Evolutionary conservation across 35 echinoderm and acorn worm genomes (phyloP), one percentile per base, ranked within the genome.

Genomic region (Hemicentrotus pulcherrimus): DNA sequence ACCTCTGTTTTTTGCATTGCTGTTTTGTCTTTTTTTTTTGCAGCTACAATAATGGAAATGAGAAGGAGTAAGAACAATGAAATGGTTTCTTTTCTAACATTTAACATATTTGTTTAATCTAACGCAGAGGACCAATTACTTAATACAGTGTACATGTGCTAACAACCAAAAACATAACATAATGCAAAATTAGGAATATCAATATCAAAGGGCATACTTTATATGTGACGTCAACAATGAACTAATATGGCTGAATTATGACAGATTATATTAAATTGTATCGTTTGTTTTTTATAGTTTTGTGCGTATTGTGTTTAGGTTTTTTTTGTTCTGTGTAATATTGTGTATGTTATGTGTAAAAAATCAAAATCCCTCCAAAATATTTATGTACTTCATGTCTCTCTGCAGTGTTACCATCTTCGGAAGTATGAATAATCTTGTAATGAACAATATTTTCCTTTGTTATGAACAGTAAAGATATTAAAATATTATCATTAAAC

Each of bases 1-100:
- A 92, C 91, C 9, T 65, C 58, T 91, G 95, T 95, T 97, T 94
- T 52, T 94, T 95, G 48, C 46, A 86, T 33, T 94, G 35, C 52
- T 94, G 33, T 85, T 94, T 94, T 92, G 30, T 86, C 32, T 86
- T 92, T 86, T 61, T 86, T 61, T 89, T n/a, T 71, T 95, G 45
- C 96, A 97, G 96, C 88, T 85, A 95, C 96, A 47, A 95, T 97
- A 60, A 92, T 97, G 96, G 95, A 95, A 85, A 91, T 97, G 61
- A 97, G 91, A 95, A 78, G 90, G 94, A 97, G 96, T 97, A 97
- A 97, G 96, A 94, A 94, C 28, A 94, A 91, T 91, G 41, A 52
- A 61, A 59, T 48, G 46, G 18, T 48, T 59, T 59, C 2, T 19
- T 24, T 46, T n/a, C 47, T 91, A 89, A 65, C n/a, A 71, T 95